Base-by-base conservation (phyloP, 2,113 vertebrate species). In the Haemorhous mexicanus region DNA sequence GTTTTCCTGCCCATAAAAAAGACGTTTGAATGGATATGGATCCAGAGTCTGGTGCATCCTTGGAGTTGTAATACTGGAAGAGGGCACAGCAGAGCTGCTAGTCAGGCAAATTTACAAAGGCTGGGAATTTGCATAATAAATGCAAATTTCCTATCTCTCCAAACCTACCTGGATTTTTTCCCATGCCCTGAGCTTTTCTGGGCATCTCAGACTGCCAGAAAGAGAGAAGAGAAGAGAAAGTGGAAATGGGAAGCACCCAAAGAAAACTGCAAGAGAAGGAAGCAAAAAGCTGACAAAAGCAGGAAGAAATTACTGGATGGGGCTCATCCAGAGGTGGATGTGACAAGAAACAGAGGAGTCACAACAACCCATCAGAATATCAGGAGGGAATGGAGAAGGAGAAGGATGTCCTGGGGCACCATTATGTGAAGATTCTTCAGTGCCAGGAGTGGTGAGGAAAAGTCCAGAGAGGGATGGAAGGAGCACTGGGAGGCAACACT, bases 401-500 rank as follows among this genome's bases (percentile, higher is more conserved):
- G 46, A 19, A 87, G 46, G n/a, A n/a, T 0, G 6, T 59, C 50
- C 20, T 11, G 4, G 28, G 27, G 8, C 41, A 49, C 24, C 5
- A 2, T 13, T 19, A 49, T 28, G 14, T 20, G 20, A 69, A 28
- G 47, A 49, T 1, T 1, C 13, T 69, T 59, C 68, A 63, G 30
- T 0, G 2, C 7, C 62, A 69, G 53, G 30, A 73, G 18, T 11
- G 53, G 33, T 30, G 58, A 72, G 24, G 70, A 66, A 62, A 39
- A 28, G 11, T 22, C 26, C 41, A 30, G 46, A 21, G 11, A 78
- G 32, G 46, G 53, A 17, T 2, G 10, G 46, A 23, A 88, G 43
- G 37, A 62, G 43, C 5, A 9, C 0, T 21, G 35, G 35, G n/a
- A 63, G 44, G 19, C 13, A 37, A 3, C 0, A 0, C 41, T 8